Percentiles rank a stretch among this genome's conserved stretches.
Evolutionary conservation across 2,888 invertebrate genomes (phyloP).

Genomic region (Empis stercorea): DNA sequence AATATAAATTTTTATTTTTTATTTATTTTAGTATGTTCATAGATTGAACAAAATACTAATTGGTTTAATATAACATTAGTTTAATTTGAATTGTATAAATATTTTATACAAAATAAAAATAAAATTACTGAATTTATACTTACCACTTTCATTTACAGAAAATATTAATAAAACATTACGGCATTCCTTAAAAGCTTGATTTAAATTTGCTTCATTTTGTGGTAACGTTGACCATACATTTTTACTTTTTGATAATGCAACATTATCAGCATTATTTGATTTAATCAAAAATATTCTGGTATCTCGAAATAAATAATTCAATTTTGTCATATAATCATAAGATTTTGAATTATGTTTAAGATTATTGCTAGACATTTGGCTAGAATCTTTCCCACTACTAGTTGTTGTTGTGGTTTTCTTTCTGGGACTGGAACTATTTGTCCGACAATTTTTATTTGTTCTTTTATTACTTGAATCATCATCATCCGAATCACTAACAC

Average conservation of each 20-base stretch:
- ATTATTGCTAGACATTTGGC: constrained; percentile 19
- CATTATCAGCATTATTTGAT: constrained; percentile 95
- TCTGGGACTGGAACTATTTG: constrained; percentile 9
- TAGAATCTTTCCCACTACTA: not conserved
- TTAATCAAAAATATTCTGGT: constrained; percentile 94
- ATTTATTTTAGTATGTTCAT: not conserved
- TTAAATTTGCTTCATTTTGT: constrained; percentile 91
- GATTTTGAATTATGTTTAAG: constrained; percentile 43
- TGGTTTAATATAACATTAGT: too few species aligned
- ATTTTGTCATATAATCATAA: constrained; percentile 74
- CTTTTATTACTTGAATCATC: constrained; percentile 9
- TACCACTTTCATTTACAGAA: constrained; percentile 91
- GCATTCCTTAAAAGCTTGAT: constrained; percentile 85
- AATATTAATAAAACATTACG: constrained; percentile 91
- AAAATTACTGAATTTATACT: constrained; percentile 14
- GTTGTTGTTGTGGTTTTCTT: constrained; percentile 3
- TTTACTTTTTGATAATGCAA: constrained; percentile 84
- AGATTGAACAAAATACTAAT: too few species aligned
- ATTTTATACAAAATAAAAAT: too few species aligned
- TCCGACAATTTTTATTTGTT: constrained; percentile 11
- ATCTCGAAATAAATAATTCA: constrained; percentile 89
- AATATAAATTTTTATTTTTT: not conserved
- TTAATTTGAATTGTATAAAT: too few species aligned
- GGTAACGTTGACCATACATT: constrained; percentile 97
- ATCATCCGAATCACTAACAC: constrained; percentile 6